Evolutionary conservation across 92 coral and sea anemone species (phyloP), one percentile per base, ranked within the genome.

Genomic region (Porites divaricata): DNA sequence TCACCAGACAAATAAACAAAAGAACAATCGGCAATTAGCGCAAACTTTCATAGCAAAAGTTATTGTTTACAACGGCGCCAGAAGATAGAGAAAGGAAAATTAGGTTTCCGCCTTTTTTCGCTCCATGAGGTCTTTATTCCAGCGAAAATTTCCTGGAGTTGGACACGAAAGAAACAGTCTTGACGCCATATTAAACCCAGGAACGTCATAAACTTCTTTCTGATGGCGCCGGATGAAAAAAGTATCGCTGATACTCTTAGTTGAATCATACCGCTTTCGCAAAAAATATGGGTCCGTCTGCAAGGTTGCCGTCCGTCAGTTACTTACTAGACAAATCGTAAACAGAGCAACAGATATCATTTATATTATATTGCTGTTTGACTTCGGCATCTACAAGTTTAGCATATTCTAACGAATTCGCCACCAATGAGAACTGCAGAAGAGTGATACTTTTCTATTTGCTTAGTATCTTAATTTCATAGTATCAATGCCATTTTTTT

Each of bases 251-350:
- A 56, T 35, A 63, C 50, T 65, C 64, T 20, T 56, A 64, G 67
- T 69, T 69, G 22, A 80, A 80, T 68, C 63, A 54, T n/a, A 13
- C 85, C 85, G 85, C 85, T 51, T 68, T 49, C 84, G 53, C 48
- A 41, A 79, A 35, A 9, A 51, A 80, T 80, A 80, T 52, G 20
- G n/a, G 85, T 12, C 76, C 85, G 85, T 80, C 85, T 80, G 9
- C 77, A 7, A 51, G 35, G 4, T 2, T 72, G 59, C n/a, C n/a
- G 22, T 17, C 1, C 1, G 11, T 25, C 68, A 54, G 20, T 80
- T 25, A 59, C 45, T 35, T 35, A 35, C 45, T 41, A 53, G 57
- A 21, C 26, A 69, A 80, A 58, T 54, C n/a, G 6, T 28, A 14
- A 80, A 68, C 49, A 69, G 28, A 56, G 14, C 13, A n/a, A 53